Evolutionary conservation across 1,140 invertebrate species (phyloP).

Genomic region (Chrysomallon squamiferum): DNA sequence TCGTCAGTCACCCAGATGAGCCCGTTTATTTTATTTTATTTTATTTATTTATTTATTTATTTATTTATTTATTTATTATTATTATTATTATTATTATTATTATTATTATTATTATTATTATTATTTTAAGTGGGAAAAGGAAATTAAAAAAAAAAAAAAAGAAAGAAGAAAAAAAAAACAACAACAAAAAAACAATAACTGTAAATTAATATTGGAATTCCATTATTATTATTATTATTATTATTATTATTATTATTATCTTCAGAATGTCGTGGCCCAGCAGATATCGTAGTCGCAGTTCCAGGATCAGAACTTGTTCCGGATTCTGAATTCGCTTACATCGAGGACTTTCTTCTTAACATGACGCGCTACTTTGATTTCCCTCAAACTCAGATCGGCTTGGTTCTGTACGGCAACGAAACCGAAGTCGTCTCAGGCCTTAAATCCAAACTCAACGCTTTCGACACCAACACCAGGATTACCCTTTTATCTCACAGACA

Average conservation of each 20-base stretch:
- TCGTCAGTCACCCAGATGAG: too few relatives aligned
- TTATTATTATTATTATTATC: background rate
- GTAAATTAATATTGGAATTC: too few relatives aligned
- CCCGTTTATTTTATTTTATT: too few relatives aligned
- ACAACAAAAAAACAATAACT: too few relatives aligned
- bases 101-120: too few relatives aligned
- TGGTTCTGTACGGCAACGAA: background rate
- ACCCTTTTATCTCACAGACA: background rate
- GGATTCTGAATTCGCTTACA: background rate
- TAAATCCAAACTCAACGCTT: background rate
- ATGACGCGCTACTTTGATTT: background rate
- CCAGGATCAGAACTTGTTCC: conserved; percentile 1
- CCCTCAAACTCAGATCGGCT: background rate
- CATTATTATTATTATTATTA: too few relatives aligned
- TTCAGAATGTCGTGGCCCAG: background rate
- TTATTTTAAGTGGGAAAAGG: too few relatives aligned
- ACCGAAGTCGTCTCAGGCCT: background rate
- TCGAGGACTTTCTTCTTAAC: background rate
- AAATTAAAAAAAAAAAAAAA: too few relatives aligned
- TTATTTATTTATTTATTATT: too few relatives aligned
- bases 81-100: background rate
- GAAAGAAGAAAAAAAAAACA: too few relatives aligned
- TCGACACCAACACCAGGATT: background rate
- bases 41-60: too few relatives aligned
- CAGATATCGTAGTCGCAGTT: background rate